Conservation (phyloP, 1,140 invertebrate species). For the Proales similis region DNA sequence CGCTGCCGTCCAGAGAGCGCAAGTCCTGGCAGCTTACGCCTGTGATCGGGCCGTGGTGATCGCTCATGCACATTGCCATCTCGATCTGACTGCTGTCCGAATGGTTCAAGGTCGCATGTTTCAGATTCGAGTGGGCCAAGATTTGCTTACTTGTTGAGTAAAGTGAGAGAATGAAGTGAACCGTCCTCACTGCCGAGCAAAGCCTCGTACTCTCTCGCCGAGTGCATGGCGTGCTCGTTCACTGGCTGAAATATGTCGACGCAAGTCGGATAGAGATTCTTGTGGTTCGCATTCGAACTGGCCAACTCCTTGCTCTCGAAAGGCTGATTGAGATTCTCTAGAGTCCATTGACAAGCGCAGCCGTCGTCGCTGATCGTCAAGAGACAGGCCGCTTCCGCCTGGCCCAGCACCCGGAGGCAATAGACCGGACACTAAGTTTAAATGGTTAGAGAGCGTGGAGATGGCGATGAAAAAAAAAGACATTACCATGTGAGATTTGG, state of each 20-base stretch:
- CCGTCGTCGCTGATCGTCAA: constrained; percentile 96
- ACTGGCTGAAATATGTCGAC: constrained; percentile 30
- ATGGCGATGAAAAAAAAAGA: no score
- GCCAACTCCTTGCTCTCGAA: constrained; percentile 55
- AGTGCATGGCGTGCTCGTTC: neutral
- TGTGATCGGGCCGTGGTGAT: constrained; percentile 24
- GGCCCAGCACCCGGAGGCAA: constrained; percentile 82
- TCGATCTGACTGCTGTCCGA: no score
- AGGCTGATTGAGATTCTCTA: constrained; percentile 94
- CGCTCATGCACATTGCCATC: no score
- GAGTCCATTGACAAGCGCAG: constrained; percentile 89
- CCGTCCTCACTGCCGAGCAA: constrained; percentile 25
- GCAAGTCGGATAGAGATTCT: constrained; percentile 27
- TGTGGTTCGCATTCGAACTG: neutral
- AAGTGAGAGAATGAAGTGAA: constrained; percentile 7
- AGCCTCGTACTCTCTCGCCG: constrained; percentile 6
- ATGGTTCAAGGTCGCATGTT: no score
- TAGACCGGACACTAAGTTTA: constrained; percentile 38
- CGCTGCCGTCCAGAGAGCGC: no score
- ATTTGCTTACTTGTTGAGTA: neutral
- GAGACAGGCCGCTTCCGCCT: constrained; percentile 95
- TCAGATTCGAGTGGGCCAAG: neutral
- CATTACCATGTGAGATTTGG: constrained; percentile 70
- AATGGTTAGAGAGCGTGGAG: no score
- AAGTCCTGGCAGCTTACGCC: constrained; percentile 21